Percentiles rank a stretch among this genome's conserved stretches.
Evolutionary conservation across 2,113 vertebrate species (phyloP).

Genomic region (Brachirus orientalis): DNA sequence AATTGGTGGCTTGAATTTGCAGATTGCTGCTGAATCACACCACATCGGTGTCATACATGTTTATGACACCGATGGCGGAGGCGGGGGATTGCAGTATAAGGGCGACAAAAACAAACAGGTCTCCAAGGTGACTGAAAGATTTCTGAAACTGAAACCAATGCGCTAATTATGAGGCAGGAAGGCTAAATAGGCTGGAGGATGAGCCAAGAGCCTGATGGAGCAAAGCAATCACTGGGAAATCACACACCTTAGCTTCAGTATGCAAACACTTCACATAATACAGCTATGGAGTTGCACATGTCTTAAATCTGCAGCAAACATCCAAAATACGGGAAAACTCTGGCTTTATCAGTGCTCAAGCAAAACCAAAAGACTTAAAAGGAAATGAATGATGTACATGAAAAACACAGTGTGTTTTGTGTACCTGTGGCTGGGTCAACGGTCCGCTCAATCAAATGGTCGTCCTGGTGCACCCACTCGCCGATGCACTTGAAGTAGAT

Average conservation of each 20-base stretch:
- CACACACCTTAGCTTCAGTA: conserved; percentile 56
- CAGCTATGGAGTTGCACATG: conserved; percentile 18
- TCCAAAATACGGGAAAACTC: conserved; percentile 4
- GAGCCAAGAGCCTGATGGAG: conserved; percentile 65
- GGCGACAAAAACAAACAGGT: conserved; percentile 74
- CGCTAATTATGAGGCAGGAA: conserved; percentile 73
- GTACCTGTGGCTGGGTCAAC: conserved; percentile 89
- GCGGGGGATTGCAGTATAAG: conserved; percentile 58
- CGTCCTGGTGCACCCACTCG: conserved; percentile 97
- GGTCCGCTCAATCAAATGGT: conserved; percentile 90
- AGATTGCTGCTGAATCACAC: conserved; percentile 67
- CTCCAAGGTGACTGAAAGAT: conserved; percentile 72
- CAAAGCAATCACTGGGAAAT: conserved; percentile 68
- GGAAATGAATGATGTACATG: not conserved
- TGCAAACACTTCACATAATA: conserved; percentile 55
- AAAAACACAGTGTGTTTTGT: not conserved
- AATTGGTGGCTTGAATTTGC: conserved; percentile 73
- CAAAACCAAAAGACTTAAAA: no score
- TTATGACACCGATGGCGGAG: conserved; percentile 67
- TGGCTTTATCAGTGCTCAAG: conserved; percentile 2
- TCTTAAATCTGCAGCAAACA: conserved; percentile 8
- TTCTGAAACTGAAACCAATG: conserved; percentile 71
- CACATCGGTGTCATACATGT: conserved; percentile 72
- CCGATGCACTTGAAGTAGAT: conserved; percentile 99
- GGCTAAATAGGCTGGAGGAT: conserved; percentile 66